A percentile compares a stretch with the other conserved stretches of the same genome.
phyloP scores from a whole-genome alignment of 2,797 vertebrate species.

The Coccyzus lansbergi region DNA sequence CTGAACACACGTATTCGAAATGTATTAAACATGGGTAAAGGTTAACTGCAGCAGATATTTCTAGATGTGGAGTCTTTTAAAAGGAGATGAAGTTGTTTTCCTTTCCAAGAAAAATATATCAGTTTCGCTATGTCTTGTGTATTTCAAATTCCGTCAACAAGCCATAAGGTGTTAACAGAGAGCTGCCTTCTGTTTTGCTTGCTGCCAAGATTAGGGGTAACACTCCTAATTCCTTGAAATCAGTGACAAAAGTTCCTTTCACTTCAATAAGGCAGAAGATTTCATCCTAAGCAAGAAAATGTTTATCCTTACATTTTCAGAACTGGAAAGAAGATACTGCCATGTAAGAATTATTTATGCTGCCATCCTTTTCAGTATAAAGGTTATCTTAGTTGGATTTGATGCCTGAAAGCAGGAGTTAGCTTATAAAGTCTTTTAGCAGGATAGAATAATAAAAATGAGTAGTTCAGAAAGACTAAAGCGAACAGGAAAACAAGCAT shows the following conservation, averaged over 20 bases:
- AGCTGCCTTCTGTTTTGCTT: constrained; percentile 15
- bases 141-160: constrained; percentile 40
- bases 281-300: constrained; percentile 1
- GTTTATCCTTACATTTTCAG: neutral
- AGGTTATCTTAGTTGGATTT: neutral
- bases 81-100: constrained; percentile 12
- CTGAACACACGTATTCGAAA: neutral
- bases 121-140: neutral
- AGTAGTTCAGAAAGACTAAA: neutral
- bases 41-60: neutral
- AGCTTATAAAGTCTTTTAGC: neutral
- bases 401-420: neutral
- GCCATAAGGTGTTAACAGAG: constrained; percentile 31
- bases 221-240: neutral
- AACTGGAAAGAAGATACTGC: neutral
- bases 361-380: neutral
- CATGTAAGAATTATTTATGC: neutral
- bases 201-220: constrained; percentile 20
- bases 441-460: neutral
- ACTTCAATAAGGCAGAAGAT: neutral
- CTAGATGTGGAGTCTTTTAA: neutral
- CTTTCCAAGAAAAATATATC: constrained; percentile 43
- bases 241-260: constrained; percentile 12
- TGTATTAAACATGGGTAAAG: neutral
- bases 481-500: neutral